These are phyloP conservation scores for Platanista minor DNA, from an alignment of 2,113 vertebrate genomes.

Conservation along the genomic window DNA sequence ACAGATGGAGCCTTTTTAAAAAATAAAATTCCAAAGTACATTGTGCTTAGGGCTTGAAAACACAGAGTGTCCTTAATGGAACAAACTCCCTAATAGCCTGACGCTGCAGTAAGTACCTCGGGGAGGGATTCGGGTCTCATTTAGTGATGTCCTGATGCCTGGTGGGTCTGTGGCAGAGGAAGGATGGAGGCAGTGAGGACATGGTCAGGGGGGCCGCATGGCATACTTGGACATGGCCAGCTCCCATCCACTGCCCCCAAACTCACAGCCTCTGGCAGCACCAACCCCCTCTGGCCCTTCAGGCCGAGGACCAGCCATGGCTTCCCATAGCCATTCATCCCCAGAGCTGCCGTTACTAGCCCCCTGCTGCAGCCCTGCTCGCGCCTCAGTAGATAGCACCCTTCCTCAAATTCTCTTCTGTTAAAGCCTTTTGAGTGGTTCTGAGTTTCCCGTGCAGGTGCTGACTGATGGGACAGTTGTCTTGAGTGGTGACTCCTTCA, in stretches of 20 bases:
- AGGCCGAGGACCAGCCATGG: neutral
- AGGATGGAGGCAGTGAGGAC: too few species aligned
- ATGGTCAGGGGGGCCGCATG: rapidly evolving
- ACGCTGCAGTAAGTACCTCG: neutral
- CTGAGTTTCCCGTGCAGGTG: neutral
- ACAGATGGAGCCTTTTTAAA: neutral
- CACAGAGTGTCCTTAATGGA: neutral
- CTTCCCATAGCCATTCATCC: neutral
- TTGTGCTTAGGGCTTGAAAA: neutral
- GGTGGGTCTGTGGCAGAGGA: neutral
- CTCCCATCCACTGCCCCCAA: neutral
- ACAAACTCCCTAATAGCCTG: neutral
- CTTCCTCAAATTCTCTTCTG: neutral
- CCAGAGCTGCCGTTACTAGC: neutral
- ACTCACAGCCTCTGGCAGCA: neutral
- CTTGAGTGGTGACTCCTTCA: neutral
- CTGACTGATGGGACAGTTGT: neutral
- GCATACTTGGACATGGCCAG: neutral
- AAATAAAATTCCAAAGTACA: neutral
- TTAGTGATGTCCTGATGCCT: neutral
- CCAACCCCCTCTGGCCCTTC: neutral
- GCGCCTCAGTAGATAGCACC: rapidly evolving
- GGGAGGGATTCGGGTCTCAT: too few species aligned
- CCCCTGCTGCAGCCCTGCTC: neutral
- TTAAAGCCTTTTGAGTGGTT: neutral